Evolutionary conservation across 2,888 invertebrate species (phyloP).

Genomic region (Halocaridina rubra): DNA sequence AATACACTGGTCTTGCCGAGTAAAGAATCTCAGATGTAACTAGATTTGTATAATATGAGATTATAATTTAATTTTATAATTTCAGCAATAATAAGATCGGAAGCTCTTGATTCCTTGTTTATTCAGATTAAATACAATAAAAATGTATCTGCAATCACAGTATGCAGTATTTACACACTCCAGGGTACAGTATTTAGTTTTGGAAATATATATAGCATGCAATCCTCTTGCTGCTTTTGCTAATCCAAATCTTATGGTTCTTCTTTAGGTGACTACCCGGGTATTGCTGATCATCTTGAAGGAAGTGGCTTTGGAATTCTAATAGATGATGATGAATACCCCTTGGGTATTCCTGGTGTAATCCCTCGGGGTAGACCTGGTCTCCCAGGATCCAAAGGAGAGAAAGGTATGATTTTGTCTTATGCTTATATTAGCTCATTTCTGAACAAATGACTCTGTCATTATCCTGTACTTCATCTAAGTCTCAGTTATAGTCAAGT

Average conservation of each 20-base stretch:
- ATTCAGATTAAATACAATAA: not conserved
- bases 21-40: no score
- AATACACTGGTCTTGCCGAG: no score
- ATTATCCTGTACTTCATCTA: no score
- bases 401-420: constrained; percentile 31
- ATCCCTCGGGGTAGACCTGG: constrained; percentile 23
- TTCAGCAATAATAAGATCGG: no score
- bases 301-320: constrained; percentile 30
- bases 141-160: not conserved
- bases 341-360: constrained; percentile 25
- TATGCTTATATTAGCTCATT: no score
- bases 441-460: no score
- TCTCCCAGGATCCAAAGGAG: constrained; percentile 28
- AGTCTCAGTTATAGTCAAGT: no score
- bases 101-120: no score
- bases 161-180: not conserved
- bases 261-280: not conserved
- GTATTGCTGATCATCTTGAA: not conserved
- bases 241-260: no score
- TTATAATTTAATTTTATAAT: no score
- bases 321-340: constrained; percentile 47
- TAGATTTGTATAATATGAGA: no score
- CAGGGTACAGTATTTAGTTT: not conserved
- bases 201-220: not conserved
- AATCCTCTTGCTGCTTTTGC: no score